Base-by-base conservation (phyloP, 2,888 invertebrate genomes). In the Dromius quadrimaculatus region DNA sequence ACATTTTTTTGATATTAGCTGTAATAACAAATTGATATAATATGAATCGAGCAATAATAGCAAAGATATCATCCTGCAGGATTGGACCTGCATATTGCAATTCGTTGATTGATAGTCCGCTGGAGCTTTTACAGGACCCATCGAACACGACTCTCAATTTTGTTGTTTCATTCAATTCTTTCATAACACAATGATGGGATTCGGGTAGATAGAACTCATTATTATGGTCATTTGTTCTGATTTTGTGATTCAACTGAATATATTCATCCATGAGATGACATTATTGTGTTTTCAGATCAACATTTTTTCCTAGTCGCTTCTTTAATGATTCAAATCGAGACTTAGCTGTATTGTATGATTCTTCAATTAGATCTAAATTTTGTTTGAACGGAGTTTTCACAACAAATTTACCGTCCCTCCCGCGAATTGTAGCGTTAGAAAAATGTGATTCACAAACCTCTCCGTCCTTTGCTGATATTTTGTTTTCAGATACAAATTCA, bases 241-340 rank as follows among this genome's bases (percentile, higher is more conserved):
- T 43, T 68, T 36, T 59, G 28, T 76, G 75, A 43, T 69, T 71
- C 62, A 74, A 43, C 1, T 50, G n/a, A 11, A 62, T 20, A 28
- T 76, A 75, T 59, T 76, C 74, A 6, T 72, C 17, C 72, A 76
- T 75, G 17, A 76, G 75, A 9, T 73, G n/a, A 5, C 32, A 13
- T 61, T 76, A 76, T 50, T 74, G 66, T 6, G 8, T 19, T 32
- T 63, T 73, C 17, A 75, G 22, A 34, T 59, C 20, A 8, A 68
- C 50, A 28, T 74, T 47, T 19, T 64, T 71, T n/a, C 9, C 34
- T 13, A 75, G 65, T 50, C 71, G 72, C 28, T 63, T 54, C 73
- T 76, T 74, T 15, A 76, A 36, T 5, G 68, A 17, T 6, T 71
- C 11, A 63, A 76, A 75, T 34, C 74, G 41, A 28, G 64, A 66